Evolutionary conservation across 2,888 invertebrate genomes (phyloP), one percentile per base, ranked within the genome.

Genomic region (Mystacides longicornis): DNA sequence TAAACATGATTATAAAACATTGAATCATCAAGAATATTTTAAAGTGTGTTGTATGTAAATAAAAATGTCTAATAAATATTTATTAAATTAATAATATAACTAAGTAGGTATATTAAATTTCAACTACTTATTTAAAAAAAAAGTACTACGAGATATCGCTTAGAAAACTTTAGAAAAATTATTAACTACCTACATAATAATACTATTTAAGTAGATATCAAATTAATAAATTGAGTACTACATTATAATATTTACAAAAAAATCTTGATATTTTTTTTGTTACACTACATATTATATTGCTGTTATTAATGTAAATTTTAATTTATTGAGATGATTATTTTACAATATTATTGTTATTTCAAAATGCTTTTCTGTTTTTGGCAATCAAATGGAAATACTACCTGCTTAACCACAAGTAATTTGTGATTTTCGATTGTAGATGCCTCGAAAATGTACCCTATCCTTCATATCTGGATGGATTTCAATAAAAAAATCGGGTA

Each of bases 161-260:
- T 37, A 37, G 37, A 37, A 37, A 37, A 37, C 16, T 37, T 37
- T 37, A 37, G 37, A 37, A 37, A 37, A n/a, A n/a, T n/a, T n/a
- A n/a, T n/a, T n/a, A n/a, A n/a, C n/a, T n/a, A n/a, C n/a, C n/a
- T n/a, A n/a, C n/a, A n/a, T n/a, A n/a, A 37, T 37, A 14, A n/a
- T 37, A 37, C 37, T 37, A n/a, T n/a, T 14, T 37, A 37, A 37
- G 37, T 37, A 37, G 37, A 16, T 37, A 37, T 37, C 16, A 16
- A 37, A 37, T 37, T 37, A 37, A 37, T 37, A 37, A 37, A 37
- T 37, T 37, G 37, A 37, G 27, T 7, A 7, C 11, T 27, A 7
- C 27, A 27, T 27, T 27, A 27, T 27, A 7, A 27, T 11, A 7
- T 27, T 27, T 27, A 27, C 11, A 5, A 27, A 27, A 7, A 27